Conservation (phyloP, 2,888 invertebrate genomes). For the Acronicta psi region DNA sequence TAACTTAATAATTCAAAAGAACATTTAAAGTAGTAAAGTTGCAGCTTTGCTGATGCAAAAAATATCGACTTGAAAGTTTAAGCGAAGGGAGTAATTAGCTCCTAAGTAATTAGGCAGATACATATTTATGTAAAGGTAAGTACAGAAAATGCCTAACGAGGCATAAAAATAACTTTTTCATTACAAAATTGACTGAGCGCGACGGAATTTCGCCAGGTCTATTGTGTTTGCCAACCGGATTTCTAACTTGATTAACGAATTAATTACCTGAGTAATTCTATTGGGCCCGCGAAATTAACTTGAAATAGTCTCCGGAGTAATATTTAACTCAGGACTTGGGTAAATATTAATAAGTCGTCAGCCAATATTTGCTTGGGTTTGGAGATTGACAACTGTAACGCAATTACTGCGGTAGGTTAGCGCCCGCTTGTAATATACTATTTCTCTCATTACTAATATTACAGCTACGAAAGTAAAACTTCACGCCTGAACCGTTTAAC, state of each 20-base stretch:
- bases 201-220: conserved; percentile 60
- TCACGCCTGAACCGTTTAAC: too few relatives aligned
- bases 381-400: conserved; percentile 28
- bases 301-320: conserved; percentile 62
- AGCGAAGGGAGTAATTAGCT: conserved; percentile 35
- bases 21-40: conserved; percentile 28
- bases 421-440: too few relatives aligned
- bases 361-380: conserved; percentile 50
- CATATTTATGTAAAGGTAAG: conserved; percentile 35
- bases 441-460: too few relatives aligned
- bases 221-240: conserved; percentile 71
- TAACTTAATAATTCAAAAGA: conserved; percentile 16
- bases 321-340: conserved; percentile 58
- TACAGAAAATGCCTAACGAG: conserved; percentile 50
- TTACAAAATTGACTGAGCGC: conserved; percentile 55
- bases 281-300: conserved; percentile 68
- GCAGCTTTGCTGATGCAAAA: conserved; percentile 30
- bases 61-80: conserved; percentile 30
- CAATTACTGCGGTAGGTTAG: conserved; percentile 41
- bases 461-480: too few relatives aligned
- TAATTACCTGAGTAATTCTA: conserved; percentile 70
- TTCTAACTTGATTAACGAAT: conserved; percentile 74
- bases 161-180: conserved; percentile 61
- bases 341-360: conserved; percentile 55
- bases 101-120: conserved; percentile 28